phyloP scores from a whole-genome alignment of 2,888 invertebrate species.

The Rotaria socialis region DNA sequence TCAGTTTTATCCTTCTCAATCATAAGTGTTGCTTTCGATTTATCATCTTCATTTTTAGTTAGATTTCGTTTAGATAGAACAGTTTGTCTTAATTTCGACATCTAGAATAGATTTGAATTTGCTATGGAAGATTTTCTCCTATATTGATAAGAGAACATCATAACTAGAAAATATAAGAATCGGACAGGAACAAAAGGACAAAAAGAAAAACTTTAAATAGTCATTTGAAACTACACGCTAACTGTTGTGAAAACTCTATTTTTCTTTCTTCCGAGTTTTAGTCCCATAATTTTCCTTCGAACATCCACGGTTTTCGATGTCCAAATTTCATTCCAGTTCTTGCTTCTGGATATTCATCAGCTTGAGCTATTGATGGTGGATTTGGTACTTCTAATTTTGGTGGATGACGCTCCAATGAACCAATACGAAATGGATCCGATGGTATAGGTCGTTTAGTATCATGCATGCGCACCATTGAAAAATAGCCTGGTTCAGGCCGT shows the following conservation, averaged over 20 bases:
- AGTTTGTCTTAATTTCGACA: neutral
- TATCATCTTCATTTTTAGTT: neutral
- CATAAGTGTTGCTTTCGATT: neutral
- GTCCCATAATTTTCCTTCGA: neutral
- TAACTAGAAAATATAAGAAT: slow-evolving; percentile 22
- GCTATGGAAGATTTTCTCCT: slow-evolving; percentile 6
- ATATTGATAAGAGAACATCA: slow-evolving; percentile 10
- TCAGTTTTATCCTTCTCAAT: neutral
- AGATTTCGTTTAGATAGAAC: neutral
- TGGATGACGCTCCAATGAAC: neutral
- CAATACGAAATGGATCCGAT: neutral
- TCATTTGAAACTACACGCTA: slow-evolving; percentile 9
- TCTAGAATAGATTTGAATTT: slow-evolving; percentile 21
- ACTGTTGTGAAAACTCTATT: neutral
- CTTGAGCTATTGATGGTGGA: slow-evolving; percentile 4
- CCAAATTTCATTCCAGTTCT: slow-evolving; percentile 31
- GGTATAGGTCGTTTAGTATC: slow-evolving; percentile 9
- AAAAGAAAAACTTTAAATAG: neutral
- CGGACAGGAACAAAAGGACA: neutral
- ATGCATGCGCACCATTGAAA: slow-evolving; percentile 25
- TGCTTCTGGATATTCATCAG: slow-evolving; percentile 33
- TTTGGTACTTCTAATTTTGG: neutral
- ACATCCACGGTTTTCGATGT: neutral
- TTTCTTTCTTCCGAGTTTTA: neutral
- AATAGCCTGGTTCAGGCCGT: slow-evolving; percentile 46